Evolutionary conservation across 2,113 vertebrate species (phyloP).

Genomic region (Sitta europaea): DNA sequence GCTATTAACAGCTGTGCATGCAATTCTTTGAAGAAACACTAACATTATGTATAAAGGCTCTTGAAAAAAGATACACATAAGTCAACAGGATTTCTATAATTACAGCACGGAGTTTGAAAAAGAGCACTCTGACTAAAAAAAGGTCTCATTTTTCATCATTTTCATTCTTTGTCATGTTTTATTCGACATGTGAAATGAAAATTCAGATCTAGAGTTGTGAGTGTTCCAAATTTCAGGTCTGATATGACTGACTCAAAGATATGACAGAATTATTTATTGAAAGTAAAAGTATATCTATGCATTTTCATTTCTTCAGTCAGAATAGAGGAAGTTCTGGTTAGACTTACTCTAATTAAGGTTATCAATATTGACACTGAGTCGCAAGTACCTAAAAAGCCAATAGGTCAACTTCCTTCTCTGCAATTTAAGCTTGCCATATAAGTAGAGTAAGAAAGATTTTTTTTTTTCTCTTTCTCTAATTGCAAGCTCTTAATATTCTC

Average conservation of each 20-base stretch:
- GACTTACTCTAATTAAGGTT: not conserved
- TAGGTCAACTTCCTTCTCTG: not conserved
- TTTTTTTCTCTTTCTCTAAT: not conserved
- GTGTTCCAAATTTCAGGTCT: not conserved
- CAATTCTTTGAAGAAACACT: not conserved
- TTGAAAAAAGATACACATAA: not conserved
- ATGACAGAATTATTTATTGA: not conserved
- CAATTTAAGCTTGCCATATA: not conserved
- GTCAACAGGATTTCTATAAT: not conserved
- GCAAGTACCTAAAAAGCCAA: not conserved
- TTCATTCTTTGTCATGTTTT: not conserved
- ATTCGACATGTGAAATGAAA: not conserved
- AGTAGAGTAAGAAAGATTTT: not conserved
- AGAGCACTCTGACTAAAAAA: not conserved
- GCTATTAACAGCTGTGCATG: not conserved
- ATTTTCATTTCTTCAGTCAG: not conserved
- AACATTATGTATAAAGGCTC: not conserved
- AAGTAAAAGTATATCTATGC: accelerated
- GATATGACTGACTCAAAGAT: not conserved
- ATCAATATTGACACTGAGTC: not conserved
- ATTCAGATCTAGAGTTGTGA: not conserved
- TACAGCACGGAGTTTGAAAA: not conserved
- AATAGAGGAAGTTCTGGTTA: not conserved
- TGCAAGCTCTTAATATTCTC: not conserved
- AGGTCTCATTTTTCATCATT: accelerated